phyloP scores from a whole-genome alignment of 2,888 invertebrate species.

The Scaptodrosophila latifasciaeformis region DNA sequence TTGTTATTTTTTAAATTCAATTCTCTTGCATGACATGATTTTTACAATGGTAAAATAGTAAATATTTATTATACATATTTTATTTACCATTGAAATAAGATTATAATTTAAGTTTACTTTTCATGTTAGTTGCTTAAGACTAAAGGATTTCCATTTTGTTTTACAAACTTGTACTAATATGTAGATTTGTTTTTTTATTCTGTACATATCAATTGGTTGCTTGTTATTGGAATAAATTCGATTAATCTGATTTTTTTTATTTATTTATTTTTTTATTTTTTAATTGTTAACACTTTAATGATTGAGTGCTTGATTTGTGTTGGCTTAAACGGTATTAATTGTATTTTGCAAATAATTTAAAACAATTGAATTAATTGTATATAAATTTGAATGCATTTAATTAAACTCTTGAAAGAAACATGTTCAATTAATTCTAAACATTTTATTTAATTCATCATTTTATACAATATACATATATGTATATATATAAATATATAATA shows the following conservation, averaged over 20 bases:
- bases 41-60: slow-evolving; percentile 51
- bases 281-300: neutral
- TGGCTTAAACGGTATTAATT: slow-evolving; percentile 2
- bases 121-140: too few species aligned
- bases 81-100: neutral
- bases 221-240: slow-evolving; percentile 50
- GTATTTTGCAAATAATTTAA: neutral
- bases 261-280: neutral
- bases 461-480: slow-evolving; percentile 14
- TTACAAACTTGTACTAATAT: slow-evolving; percentile 15
- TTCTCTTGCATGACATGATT: slow-evolving; percentile 60
- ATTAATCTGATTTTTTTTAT: slow-evolving; percentile 23
- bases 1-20: slow-evolving; percentile 52
- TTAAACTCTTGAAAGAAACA: slow-evolving; percentile 3
- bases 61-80: neutral
- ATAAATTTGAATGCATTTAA: slow-evolving; percentile 5
- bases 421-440: slow-evolving; percentile 2
- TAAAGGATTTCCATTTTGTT: too few species aligned
- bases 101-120: neutral
- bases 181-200: neutral
- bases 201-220: slow-evolving; percentile 31
- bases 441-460: slow-evolving; percentile 6
- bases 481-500: slow-evolving; percentile 3
- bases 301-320: neutral
- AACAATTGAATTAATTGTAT: slow-evolving; percentile 2